These are phyloP conservation scores for Axis porcinus DNA, from an alignment of 2,113 vertebrate species.

Conservation along the genomic window DNA sequence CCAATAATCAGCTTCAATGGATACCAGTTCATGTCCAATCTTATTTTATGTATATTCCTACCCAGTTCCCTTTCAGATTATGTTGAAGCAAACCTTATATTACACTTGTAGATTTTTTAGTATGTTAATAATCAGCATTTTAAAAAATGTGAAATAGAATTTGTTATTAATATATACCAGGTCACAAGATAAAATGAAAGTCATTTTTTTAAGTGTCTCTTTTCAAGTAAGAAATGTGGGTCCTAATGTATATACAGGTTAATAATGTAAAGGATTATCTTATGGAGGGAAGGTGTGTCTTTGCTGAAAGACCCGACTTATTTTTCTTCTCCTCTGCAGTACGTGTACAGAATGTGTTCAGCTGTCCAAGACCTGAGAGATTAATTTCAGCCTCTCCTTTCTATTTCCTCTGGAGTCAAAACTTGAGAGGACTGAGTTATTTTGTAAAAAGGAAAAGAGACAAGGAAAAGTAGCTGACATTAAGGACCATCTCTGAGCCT, in stretches of 20 bases:
- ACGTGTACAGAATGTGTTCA: background rate
- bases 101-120: background rate
- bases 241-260: background rate
- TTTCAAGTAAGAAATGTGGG: background rate
- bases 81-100: background rate
- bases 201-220: background rate
- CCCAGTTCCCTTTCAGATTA: background rate
- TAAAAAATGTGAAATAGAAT: constrained; percentile 32
- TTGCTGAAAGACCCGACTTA: background rate
- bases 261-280: background rate
- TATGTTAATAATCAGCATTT: constrained; percentile 24
- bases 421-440: background rate
- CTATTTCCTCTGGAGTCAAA: background rate
- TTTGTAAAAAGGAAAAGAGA: background rate
- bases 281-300: background rate
- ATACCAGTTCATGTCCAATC: background rate
- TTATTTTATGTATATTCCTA: background rate
- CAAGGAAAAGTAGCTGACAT: background rate
- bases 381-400: background rate
- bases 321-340: background rate
- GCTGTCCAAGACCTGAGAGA: background rate
- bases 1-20: background rate
- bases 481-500: background rate
- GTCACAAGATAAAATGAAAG: constrained; percentile 23
- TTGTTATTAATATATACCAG: background rate